Evolutionary conservation across 1,140 invertebrate species (phyloP), one percentile per base, ranked within the genome.

Genomic region (Pseudomyrmex dendroicus): DNA sequence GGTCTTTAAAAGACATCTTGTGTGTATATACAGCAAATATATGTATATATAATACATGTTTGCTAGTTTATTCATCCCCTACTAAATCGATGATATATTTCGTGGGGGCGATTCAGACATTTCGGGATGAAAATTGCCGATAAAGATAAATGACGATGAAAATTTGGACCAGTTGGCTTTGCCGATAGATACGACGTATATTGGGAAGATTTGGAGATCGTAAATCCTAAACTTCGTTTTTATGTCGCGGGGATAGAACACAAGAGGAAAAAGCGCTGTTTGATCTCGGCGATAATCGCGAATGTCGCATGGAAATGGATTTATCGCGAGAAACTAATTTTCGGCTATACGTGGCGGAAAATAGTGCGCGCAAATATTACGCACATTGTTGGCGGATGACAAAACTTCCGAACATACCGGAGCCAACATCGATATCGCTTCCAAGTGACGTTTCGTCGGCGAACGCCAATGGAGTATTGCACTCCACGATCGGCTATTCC

Each of bases 191-290:
- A 59, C 13, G 44, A 73, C 62, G 48, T 73, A 64, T 82, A 82
- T 73, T 20, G 70, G 17, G 57, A 64, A 52, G 62, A 13, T 48
- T 44, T 35, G 56, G 61, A 9, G 48, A 15, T 63, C 35, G 62
- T 52, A 74, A 82, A 82, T 82, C 10, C 17, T n/a, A 50, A 64
- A 76, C 74, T 74, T 62, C 35, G 22, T 74, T 82, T 61, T 82
- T 73, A 50, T 48, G 7, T 2, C 50, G n/a, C 35, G 5, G n/a
- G 7, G 17, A 54, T 50, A 73, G 52, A 48, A 46, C 7, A 20
- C 44, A 35, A 50, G n/a, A 15, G 57, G 17, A 7, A 13, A 5
- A n/a, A 3, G 46, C 44, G 46, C 15, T 44, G 15, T 44, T 25
- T n/a, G n/a, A 46, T 5, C 63, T 25, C 15, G 46, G 5, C 73